Conservation (phyloP, 2,888 invertebrate species). For the Lypha dubia region DNA sequence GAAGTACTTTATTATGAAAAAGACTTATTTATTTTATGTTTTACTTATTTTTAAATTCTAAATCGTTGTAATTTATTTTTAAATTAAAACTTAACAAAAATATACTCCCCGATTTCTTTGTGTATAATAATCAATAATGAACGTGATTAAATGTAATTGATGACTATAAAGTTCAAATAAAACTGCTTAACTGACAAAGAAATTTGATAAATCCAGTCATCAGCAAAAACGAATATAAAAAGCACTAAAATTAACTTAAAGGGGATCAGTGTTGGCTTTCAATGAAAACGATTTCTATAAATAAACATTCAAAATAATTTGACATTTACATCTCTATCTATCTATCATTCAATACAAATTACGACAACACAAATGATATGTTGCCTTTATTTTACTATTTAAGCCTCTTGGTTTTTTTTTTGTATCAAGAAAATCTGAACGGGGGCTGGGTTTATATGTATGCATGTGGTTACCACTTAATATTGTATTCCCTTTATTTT, state of each 20-base stretch:
- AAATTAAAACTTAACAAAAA: not conserved
- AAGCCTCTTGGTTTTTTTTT: not conserved
- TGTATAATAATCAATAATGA: not conserved
- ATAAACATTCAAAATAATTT: conserved; percentile 1
- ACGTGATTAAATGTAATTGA: conserved; percentile 4
- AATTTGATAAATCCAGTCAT: conserved; percentile 8
- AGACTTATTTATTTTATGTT: too few relatives aligned
- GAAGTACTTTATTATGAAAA: too few relatives aligned
- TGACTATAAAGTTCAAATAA: conserved; percentile 20
- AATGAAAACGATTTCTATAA: not conserved
- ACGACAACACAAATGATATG: conserved; percentile 26
- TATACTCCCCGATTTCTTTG: too few relatives aligned
- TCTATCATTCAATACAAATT: conserved; percentile 43
- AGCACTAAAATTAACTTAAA: not conserved
- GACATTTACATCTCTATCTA: conserved; percentile 9
- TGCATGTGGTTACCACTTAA: conserved; percentile 24
- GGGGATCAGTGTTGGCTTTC: not conserved
- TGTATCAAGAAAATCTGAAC: conserved; percentile 18
- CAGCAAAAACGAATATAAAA: conserved; percentile 7
- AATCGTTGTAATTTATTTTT: not conserved
- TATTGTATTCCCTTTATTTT: not conserved
- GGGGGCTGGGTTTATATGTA: conserved; percentile 36
- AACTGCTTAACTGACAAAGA: not conserved
- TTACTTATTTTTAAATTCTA: too few relatives aligned
- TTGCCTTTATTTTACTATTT: conserved; percentile 1